Conservation (phyloP, 1,140 invertebrate genomes). For the Drosophila bifasciata region DNA sequence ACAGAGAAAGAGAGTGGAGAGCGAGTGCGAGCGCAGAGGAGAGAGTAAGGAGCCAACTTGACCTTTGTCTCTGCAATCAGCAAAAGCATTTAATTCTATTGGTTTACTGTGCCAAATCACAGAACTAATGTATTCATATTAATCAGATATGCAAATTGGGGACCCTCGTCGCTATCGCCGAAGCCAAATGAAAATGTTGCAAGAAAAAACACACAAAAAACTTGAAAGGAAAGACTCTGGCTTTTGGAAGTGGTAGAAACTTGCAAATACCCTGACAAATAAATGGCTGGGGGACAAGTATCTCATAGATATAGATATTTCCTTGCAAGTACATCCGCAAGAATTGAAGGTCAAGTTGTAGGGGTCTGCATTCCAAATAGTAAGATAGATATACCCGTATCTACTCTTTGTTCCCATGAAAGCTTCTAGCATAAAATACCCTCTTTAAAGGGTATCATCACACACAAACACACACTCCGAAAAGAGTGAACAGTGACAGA, state of each 20-base stretch:
- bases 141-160: constrained; percentile 79
- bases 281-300: no score
- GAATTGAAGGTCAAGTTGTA: no score
- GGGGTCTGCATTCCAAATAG: no score
- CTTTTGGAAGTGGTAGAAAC: no score
- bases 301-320: no score
- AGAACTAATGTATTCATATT: constrained; percentile 81
- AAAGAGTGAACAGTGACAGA: neutral
- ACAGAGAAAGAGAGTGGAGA: constrained; percentile 1
- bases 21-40: no score
- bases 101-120: constrained; percentile 69
- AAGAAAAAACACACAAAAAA: constrained; percentile 17
- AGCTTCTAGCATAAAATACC: no score
- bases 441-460: no score
- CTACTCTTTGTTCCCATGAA: no score
- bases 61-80: constrained; percentile 73
- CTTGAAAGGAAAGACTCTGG: constrained; percentile 1
- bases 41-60: constrained; percentile 33
- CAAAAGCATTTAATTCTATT: constrained; percentile 70
- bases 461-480: constrained; percentile 7
- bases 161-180: constrained; percentile 31
- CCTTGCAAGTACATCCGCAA: no score
- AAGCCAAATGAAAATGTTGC: constrained; percentile 36
- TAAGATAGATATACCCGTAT: no score
- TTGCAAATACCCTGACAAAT: no score